Base-by-base conservation (phyloP, 2,888 invertebrate species). In the Empis livida region DNA sequence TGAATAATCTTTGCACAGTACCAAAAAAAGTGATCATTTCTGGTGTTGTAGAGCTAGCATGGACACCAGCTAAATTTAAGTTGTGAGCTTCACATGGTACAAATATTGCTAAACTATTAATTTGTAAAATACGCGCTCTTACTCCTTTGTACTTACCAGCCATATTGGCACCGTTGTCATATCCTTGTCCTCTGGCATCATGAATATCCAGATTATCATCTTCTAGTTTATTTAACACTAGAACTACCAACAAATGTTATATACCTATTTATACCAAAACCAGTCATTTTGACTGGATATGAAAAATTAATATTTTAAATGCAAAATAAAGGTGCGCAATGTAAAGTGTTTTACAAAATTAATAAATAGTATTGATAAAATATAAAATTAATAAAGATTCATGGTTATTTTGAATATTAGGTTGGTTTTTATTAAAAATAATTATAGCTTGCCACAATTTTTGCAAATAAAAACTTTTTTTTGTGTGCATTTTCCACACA, bases 401-500 rank as follows among this genome's bases (percentile, higher is more conserved):
- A 15, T 14, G 20, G 20, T 20, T 9, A 37, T 37, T 37, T 37
- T 10, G 10, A 32, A 13, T 3, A 32, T 32, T 13, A 32, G 13
- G 32, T 32, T 13, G 11, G 13, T 32, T 13, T 32, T 32, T 32
- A 32, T 32, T 32, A 10, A 32, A 32, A 32, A 32, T 13, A 27
- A 15, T 43, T 30, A 23, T 14, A 30, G 8, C 20, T 43, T 43
- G 42, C 31, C 42, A 46, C 46, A 46, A 46, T 41, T 46, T 46
- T 27, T 40, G 41, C 42, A 46, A 16, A 46, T 30, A 17, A 31
- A 42, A 38, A 42, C 23, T 42, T 32, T 46, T 32, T 45, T 48
- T 45, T 48, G 20, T 44, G 42, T 45, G 27, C 48, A 53, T 52
- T 51, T 48, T 44, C 52, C 52, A 42, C 50, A 47, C 14, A 52